Percentiles rank a stretch among this genome's conserved stretches.
Conservation (phyloP, 2,888 invertebrate species). For the Tachina fera region DNA sequence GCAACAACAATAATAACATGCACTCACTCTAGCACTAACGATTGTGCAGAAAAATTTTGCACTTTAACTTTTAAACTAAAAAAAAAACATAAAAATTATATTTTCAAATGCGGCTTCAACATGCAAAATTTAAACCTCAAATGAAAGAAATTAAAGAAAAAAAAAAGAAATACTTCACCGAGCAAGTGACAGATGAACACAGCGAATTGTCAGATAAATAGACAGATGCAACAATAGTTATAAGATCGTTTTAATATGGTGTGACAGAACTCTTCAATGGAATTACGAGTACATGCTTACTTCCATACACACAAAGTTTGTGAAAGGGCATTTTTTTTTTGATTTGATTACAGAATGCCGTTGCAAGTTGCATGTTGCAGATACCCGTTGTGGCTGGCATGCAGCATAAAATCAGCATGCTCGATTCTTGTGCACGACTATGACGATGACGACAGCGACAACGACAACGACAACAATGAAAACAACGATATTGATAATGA, state of each 20-base stretch:
- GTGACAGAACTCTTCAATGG: constrained; percentile 62
- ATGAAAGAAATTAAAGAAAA: constrained; percentile 46
- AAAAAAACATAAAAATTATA: neutral
- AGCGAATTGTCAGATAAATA: constrained; percentile 34
- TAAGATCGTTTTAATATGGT: constrained; percentile 76
- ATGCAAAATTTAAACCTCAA: constrained; percentile 57
- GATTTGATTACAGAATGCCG: neutral
- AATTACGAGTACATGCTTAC: neutral
- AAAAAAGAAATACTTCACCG: constrained; percentile 26
- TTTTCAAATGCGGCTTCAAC: constrained; percentile 42
- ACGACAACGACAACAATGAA: constrained; percentile 7
- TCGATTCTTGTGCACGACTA: constrained; percentile 19
- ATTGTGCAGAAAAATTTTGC: neutral
- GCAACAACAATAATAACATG: constrained; percentile 18
- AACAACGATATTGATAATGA: constrained; percentile 64
- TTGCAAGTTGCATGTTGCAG: constrained; percentile 21
- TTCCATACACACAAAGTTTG: neutral
- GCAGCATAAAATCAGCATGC: constrained; percentile 13
- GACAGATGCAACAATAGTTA: constrained; percentile 68
- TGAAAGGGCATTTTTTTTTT: constrained; percentile 37
- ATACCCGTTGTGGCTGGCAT: neutral
- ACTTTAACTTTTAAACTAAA: constrained; percentile 44
- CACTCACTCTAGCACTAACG: neutral
- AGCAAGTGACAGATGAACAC: constrained; percentile 33
- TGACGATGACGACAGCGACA: neutral